phyloP scores from a whole-genome alignment of 2,113 vertebrate species.

The Gymnocephalus cernua region DNA sequence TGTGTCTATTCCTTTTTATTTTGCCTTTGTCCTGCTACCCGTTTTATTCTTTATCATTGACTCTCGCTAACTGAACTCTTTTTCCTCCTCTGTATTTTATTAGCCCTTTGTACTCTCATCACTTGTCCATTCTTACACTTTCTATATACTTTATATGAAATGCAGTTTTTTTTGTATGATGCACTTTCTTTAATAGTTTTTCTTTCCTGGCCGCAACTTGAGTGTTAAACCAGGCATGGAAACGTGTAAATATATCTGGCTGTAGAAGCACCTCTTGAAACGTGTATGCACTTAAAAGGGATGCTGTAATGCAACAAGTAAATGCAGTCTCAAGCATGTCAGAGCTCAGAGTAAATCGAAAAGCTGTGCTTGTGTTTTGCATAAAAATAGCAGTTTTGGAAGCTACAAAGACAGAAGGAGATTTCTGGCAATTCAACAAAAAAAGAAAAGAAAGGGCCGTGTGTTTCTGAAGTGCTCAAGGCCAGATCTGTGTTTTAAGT shows the following conservation, averaged over 20 bases:
- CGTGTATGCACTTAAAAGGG: slow-evolving; percentile 14
- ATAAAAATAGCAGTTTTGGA: slow-evolving; percentile 14
- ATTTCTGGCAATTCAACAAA: slow-evolving; percentile 16
- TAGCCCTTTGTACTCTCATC: slow-evolving; percentile 20
- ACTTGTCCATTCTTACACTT: slow-evolving; percentile 18
- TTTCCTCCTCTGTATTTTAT: slow-evolving; percentile 38
- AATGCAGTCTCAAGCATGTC: slow-evolving; percentile 1
- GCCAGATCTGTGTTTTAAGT: slow-evolving; percentile 17
- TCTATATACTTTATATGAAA: slow-evolving; percentile 8
- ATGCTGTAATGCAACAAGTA: slow-evolving; percentile 28
- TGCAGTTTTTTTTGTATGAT: background rate
- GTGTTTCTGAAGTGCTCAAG: slow-evolving; percentile 11
- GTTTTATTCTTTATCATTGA: slow-evolving; percentile 44
- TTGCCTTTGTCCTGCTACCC: slow-evolving; percentile 24
- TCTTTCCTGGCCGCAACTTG: background rate
- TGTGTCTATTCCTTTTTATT: slow-evolving; percentile 30
- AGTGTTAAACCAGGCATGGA: slow-evolving; percentile 32
- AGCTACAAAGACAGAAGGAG: background rate
- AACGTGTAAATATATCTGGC: slow-evolving; percentile 20
- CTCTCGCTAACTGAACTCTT: slow-evolving; percentile 15
- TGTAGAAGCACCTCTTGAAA: slow-evolving; percentile 16
- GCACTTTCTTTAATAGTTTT: background rate
- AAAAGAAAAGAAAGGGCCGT: background rate
- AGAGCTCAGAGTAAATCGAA: slow-evolving; percentile 3
- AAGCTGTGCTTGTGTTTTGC: slow-evolving; percentile 26